These are phyloP conservation scores for Habroteleia sp. DNA, from an alignment of 2,888 invertebrate genomes.

Conservation along the genomic window DNA sequence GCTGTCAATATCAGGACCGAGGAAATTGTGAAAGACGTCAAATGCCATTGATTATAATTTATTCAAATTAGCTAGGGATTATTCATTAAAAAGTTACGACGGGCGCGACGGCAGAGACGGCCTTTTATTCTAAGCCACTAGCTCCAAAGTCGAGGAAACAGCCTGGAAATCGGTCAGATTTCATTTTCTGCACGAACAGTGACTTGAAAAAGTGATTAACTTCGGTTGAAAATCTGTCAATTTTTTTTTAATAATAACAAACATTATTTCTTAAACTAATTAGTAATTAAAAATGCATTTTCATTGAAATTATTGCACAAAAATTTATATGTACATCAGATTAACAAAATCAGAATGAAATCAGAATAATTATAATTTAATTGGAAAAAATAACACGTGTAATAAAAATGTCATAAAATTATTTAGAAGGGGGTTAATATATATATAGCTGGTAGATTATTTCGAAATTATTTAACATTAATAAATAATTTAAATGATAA, in stretches of 20 bases:
- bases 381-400: neutral
- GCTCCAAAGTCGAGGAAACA: conserved; percentile 43
- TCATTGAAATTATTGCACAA: no score
- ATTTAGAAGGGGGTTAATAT: no score
- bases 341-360: neutral
- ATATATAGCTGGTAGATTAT: no score
- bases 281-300: neutral
- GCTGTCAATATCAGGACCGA: conserved; percentile 74
- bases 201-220: conserved; percentile 47
- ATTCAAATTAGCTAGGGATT: conserved; percentile 80
- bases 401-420: no score
- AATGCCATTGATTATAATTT: conserved; percentile 81
- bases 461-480: no score
- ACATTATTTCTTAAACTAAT: neutral
- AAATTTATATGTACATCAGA: no score
- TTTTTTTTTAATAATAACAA: conserved; percentile 2
- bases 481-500: no score
- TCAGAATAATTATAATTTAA: conserved; percentile 3
- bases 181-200: conserved; percentile 53
- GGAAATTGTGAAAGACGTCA: conserved; percentile 76
- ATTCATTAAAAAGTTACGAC: conserved; percentile 79
- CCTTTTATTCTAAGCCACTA: conserved; percentile 58
- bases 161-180: conserved; percentile 60
- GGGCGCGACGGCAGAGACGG: conserved; percentile 47
- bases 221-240: conserved; percentile 14